Percentiles rank a stretch among this genome's conserved stretches.
phyloP scores from a whole-genome alignment of 2,888 invertebrate species.

The Siphlonurus alternatus region DNA sequence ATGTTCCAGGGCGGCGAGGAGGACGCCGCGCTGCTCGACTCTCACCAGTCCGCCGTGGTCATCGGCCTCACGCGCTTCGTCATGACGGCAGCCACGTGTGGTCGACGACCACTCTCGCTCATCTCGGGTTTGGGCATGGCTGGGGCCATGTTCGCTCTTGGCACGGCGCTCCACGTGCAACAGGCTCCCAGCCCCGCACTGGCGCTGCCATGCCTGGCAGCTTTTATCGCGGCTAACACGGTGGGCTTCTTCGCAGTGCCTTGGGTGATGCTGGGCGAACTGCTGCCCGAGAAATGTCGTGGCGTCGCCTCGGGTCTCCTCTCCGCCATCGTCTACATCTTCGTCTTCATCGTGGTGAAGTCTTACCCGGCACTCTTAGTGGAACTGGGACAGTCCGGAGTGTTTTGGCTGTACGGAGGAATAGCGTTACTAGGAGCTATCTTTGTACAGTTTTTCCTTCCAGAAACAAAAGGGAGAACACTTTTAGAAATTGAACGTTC shows the following conservation, averaged over 20 bases:
- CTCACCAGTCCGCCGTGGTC: slow-evolving; percentile 44
- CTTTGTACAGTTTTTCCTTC: slow-evolving; percentile 40
- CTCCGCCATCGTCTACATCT: slow-evolving; percentile 2
- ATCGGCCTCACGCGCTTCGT: slow-evolving; percentile 44
- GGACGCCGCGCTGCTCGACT: slow-evolving; percentile 30
- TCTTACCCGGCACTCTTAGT: background rate
- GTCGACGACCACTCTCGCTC: slow-evolving; percentile 4
- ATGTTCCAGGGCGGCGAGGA: slow-evolving; percentile 30
- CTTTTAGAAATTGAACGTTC: slow-evolving; percentile 44
- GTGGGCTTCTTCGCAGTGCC: slow-evolving; percentile 8
- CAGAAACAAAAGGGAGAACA: slow-evolving; percentile 52
- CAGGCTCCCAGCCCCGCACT: background rate
- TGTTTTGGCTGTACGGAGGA: slow-evolving; percentile 43
- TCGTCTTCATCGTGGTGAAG: slow-evolving; percentile 8
- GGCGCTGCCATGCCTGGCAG: slow-evolving; percentile 20
- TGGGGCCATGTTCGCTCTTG: slow-evolving; percentile 4
- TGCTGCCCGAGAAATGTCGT: slow-evolving; percentile 4
- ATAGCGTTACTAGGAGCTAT: slow-evolving; percentile 39
- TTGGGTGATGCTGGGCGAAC: slow-evolving; percentile 8
- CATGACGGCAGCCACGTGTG: slow-evolving; percentile 39
- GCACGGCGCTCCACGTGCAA: slow-evolving; percentile 1
- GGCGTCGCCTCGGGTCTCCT: slow-evolving; percentile 6
- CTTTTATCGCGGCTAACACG: slow-evolving; percentile 27
- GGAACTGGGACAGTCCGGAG: slow-evolving; percentile 15
- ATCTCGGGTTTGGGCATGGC: slow-evolving; percentile 7